Percentiles rank a stretch among this genome's conserved stretches.
Evolutionary conservation across 1,140 invertebrate species (phyloP).

Genomic region (Calephelis nemesis): DNA sequence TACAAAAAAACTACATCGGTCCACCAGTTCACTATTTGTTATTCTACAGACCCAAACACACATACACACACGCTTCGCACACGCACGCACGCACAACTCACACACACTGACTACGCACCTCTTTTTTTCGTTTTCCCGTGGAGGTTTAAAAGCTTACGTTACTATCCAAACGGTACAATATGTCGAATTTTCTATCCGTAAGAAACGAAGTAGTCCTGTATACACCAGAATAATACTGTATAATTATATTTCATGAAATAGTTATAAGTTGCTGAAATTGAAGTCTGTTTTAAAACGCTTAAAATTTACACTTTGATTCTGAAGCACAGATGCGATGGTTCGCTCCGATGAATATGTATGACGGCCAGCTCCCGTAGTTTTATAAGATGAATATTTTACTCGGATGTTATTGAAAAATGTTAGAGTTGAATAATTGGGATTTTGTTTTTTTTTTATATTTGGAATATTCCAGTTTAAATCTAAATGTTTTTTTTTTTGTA

Average conservation of each 20-base stretch:
- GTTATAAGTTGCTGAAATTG: conserved; percentile 15
- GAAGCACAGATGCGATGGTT: conserved; percentile 26
- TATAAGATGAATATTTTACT: conserved; percentile 28
- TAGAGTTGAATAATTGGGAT: conserved; percentile 13
- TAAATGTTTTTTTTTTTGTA: conserved; percentile 36
- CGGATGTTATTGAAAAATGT: conserved; percentile 31
- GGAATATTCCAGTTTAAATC: not conserved
- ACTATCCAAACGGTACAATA: too few species aligned
- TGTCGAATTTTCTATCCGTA: not conserved
- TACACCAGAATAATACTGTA: not conserved
- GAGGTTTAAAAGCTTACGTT: too few species aligned
- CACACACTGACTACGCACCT: too few species aligned
- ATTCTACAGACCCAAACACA: too few species aligned
- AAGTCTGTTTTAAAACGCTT: conserved; percentile 29
- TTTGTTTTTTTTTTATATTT: not conserved
- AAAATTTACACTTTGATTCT: conserved; percentile 25
- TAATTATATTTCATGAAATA: conserved; percentile 15
- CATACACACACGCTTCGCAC: too few species aligned
- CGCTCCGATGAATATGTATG: conserved; percentile 36
- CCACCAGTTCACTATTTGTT: too few species aligned
- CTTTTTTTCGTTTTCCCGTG: too few species aligned
- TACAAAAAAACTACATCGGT: too few species aligned
- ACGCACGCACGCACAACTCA: too few species aligned
- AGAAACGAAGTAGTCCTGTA: not conserved
- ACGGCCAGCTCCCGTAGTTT: conserved; percentile 26